These are phyloP conservation scores for Anabas testudineus DNA, from an alignment of 2,797 vertebrate genomes.

Conservation along the genomic window DNA sequence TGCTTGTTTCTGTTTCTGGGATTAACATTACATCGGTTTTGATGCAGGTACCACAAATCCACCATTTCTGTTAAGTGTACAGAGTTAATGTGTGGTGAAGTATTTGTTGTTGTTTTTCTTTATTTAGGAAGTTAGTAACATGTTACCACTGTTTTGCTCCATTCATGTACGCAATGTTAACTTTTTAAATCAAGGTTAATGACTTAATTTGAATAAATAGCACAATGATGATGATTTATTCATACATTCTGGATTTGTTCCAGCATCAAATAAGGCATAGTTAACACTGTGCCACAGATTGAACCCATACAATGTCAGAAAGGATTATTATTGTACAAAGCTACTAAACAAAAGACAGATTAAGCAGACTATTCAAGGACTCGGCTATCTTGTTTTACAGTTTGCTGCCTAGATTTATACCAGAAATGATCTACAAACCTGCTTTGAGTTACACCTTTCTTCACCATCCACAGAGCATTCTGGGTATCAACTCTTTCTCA, in stretches of 20 bases:
- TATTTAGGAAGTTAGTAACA: conserved; percentile 1
- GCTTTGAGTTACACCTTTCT: conserved; percentile 32
- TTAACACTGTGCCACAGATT: conserved; percentile 40
- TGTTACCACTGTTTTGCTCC: not conserved
- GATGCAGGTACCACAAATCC: no score
- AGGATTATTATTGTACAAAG: conserved; percentile 62
- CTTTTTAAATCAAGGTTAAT: not conserved
- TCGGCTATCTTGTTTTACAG: conserved; percentile 62
- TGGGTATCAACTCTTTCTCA: conserved; percentile 26
- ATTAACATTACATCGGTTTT: no score
- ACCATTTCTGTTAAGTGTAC: no score
- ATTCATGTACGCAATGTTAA: not conserved
- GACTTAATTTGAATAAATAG: conserved; percentile 17
- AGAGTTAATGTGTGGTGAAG: not conserved
- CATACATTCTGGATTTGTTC: conserved; percentile 23
- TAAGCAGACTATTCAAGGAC: conserved; percentile 56
- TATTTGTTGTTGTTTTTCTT: no score
- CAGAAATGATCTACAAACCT: conserved; percentile 49
- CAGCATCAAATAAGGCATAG: conserved; percentile 23
- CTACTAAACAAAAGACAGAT: conserved; percentile 54
- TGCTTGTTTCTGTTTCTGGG: no score
- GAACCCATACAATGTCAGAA: conserved; percentile 63
- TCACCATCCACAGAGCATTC: conserved; percentile 6
- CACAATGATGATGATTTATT: conserved; percentile 14
- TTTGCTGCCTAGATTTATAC: conserved; percentile 51